Conservation (phyloP, 2,113 vertebrate genomes). For the Pseudopipra pipra region DNA sequence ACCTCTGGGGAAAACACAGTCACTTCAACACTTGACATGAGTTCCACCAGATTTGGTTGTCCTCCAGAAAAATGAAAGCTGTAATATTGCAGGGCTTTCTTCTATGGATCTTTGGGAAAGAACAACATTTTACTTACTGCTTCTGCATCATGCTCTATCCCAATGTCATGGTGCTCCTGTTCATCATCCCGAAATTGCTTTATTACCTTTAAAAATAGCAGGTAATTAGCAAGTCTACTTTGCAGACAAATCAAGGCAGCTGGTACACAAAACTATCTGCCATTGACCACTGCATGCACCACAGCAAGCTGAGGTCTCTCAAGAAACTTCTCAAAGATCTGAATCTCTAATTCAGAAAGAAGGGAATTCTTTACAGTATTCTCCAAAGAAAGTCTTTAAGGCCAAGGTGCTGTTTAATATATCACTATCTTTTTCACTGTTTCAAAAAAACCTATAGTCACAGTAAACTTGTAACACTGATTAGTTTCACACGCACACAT, state of each 20-base stretch:
- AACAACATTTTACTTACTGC: conserved; percentile 67
- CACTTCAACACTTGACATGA: background rate
- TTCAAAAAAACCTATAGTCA: background rate
- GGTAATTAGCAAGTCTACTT: background rate
- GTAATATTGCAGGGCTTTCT: background rate
- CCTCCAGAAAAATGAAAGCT: background rate
- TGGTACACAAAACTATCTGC: background rate
- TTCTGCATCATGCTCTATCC: conserved; percentile 87
- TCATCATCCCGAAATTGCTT: conserved; percentile 95
- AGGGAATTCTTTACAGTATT: background rate
- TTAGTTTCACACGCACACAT: background rate
- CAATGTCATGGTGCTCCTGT: conserved; percentile 91
- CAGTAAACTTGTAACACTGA: background rate
- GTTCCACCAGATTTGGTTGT: background rate
- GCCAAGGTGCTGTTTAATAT: background rate
- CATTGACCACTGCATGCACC: background rate
- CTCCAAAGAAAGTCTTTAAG: background rate
- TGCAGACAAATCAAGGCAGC: background rate
- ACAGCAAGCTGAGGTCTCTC: background rate
- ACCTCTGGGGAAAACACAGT: background rate
- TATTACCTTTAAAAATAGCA: conserved; percentile 77
- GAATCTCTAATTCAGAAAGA: background rate
- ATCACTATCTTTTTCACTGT: background rate
- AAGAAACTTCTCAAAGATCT: background rate
- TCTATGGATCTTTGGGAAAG: background rate